Evolutionary conservation across 2,888 invertebrate species (phyloP).

Genomic region (Dichetophora obliterata): DNA sequence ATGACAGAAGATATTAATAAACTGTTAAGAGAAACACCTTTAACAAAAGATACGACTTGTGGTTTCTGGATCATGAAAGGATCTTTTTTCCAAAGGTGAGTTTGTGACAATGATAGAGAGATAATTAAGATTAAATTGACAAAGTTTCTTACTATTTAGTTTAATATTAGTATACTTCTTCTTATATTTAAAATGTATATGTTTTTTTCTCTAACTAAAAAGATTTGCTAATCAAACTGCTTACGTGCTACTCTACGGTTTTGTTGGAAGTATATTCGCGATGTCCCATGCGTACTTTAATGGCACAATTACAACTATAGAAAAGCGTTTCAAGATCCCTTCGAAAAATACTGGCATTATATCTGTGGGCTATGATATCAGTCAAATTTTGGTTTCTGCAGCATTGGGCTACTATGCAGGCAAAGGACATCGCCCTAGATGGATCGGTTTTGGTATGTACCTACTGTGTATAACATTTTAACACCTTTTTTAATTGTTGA

Average conservation of each 20-base stretch:
- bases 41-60: conserved; percentile 76
- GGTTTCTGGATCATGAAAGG: conserved; percentile 76
- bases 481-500: background rate
- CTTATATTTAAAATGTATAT: too few species aligned
- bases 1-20: conserved; percentile 70
- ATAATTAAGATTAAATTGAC: background rate
- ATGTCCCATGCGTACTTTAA: conserved; percentile 80
- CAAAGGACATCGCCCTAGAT: conserved; percentile 79
- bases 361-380: conserved; percentile 81
- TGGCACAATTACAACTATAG: conserved; percentile 80
- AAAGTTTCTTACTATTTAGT: background rate
- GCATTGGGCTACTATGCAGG: conserved; percentile 79
- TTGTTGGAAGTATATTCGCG: conserved; percentile 78
- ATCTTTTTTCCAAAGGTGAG: conserved; percentile 73
- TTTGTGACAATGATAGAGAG: too few species aligned
- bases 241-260: conserved; percentile 75
- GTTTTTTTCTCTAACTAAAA: too few species aligned
- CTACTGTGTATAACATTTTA: background rate
- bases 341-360: conserved; percentile 80
- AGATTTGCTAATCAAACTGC: conserved; percentile 70
- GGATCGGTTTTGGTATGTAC: conserved; percentile 75
- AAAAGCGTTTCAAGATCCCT: conserved; percentile 81
- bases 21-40: conserved; percentile 70
- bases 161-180: too few species aligned
- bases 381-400: conserved; percentile 78